Base-by-base conservation (phyloP, 2,888 invertebrate species). In the Amblyjoppa fuscipennis region DNA sequence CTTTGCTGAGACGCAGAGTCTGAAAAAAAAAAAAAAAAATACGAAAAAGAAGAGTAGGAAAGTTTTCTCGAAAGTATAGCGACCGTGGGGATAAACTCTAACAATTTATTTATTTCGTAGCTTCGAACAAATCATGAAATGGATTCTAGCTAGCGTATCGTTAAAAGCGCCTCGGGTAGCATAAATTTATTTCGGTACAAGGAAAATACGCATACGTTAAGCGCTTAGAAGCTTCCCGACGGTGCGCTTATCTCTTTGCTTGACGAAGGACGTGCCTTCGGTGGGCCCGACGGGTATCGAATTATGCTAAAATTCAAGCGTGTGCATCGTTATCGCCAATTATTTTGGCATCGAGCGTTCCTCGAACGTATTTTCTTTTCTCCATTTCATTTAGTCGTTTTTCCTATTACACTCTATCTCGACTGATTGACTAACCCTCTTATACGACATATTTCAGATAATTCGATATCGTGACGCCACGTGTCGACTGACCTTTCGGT, bases 1-100 rank as follows among this genome's bases (percentile, higher is more conserved):
- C 95, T 88, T 96, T 95, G 90, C 97, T 97, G 51, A 98, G 93
- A 7, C 96, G 95, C 13, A 98, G 94, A 0, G 97, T 95, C 97
- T 98, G 93, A 13, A 94, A 89, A 69, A 66, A 75, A 49, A 25
- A 76, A 71, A 56, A 38, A 79, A 71, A 59, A 68, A 20, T 20
- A 20, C 20, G 20, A 20, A 64, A n/a, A 77, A 31, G 68, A 73
- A 66, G 3, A 13, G 0, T 45, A 74, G 34, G 1, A 31, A 31
- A 13, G 6, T 4, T 59, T 9, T 28, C 3, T 0, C 28, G 4
- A 59, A 11, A 9, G 59, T 25, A 4, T 25, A 4, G 25, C 59
- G 0, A 6, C 11, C 25, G 11, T 20, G 0, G 11, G 1, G 3
- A 25, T 56, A 3, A 2, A 25, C 7, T 11, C 9, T 1, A 11